Conservation (phyloP, 1,140 invertebrate species). For the Bombyx mandarina region DNA sequence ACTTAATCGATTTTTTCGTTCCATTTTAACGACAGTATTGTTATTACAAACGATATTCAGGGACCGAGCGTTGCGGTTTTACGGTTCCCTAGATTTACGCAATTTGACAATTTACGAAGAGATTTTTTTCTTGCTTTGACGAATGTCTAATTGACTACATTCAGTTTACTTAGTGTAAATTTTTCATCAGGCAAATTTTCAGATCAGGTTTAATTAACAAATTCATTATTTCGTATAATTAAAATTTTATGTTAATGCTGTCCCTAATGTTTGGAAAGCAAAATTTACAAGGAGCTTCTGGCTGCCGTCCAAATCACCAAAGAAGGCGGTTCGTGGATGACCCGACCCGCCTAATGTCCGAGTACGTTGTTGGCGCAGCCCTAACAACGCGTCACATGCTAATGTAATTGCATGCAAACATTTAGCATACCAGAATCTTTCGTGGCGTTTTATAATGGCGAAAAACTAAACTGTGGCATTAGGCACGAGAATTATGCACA, state of each 20-base stretch:
- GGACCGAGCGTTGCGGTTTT: constrained; percentile 22
- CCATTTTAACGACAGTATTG: constrained; percentile 25
- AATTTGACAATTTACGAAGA: too few relatives aligned
- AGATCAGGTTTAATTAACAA: too few relatives aligned
- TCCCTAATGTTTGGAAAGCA: constrained; percentile 34
- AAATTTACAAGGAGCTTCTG: constrained; percentile 39
- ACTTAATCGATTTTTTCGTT: constrained; percentile 11
- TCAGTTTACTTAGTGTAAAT: constrained; percentile 24
- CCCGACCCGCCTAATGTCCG: constrained; percentile 34
- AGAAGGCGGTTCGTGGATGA: constrained; percentile 32
- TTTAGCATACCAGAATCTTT: constrained; percentile 16
- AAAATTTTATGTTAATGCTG: constrained; percentile 41
- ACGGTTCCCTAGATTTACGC: constrained; percentile 20
- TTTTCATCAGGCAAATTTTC: too few relatives aligned
- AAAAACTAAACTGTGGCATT: constrained; percentile 5
- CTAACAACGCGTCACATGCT: constrained; percentile 19
- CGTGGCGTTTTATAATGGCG: not conserved
- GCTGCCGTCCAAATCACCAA: constrained; percentile 38
- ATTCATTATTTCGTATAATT: constrained; percentile 22
- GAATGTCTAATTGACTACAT: constrained; percentile 6
- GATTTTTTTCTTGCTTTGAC: not conserved
- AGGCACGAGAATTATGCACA: constrained; percentile 15
- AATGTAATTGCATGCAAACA: constrained; percentile 25
- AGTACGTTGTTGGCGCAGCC: constrained; percentile 28
- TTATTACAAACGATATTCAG: constrained; percentile 34